Conservation (phyloP, 2,888 invertebrate species). For the Fabriciana adippe region DNA sequence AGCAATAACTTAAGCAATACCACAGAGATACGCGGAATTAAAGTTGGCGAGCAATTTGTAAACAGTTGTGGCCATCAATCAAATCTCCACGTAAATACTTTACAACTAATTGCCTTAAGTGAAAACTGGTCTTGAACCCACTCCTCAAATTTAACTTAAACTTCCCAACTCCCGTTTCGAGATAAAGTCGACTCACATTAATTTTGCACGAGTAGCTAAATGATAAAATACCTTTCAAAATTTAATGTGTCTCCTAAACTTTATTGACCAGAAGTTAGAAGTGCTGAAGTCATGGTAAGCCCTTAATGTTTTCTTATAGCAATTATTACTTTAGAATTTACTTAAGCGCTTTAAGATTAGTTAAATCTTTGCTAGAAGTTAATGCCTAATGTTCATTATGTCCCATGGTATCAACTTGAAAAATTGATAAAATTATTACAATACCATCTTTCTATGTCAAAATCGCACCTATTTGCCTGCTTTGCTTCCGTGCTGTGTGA, state of each 20-base stretch:
- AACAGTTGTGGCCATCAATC: slow-evolving; percentile 43
- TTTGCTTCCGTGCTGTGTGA: no score
- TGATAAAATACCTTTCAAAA: slow-evolving; percentile 35
- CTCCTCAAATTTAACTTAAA: slow-evolving; percentile 48
- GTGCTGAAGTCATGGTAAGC: slow-evolving; percentile 8
- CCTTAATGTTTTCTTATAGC: not conserved
- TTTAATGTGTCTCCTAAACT: slow-evolving; percentile 31
- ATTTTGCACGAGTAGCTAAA: slow-evolving; percentile 36
- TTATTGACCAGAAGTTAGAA: slow-evolving; percentile 29
- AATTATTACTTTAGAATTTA: not conserved
- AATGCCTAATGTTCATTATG: no score
- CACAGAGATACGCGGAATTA: slow-evolving; percentile 25
- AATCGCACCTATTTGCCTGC: no score
- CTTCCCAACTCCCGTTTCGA: slow-evolving; percentile 41
- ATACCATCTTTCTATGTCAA: no score
- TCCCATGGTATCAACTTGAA: no score
- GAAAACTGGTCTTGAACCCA: slow-evolving; percentile 43
- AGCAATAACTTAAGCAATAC: slow-evolving; percentile 23
- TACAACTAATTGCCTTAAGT: slow-evolving; percentile 46
- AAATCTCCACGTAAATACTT: slow-evolving; percentile 45
- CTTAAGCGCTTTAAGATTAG: not conserved
- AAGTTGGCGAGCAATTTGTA: slow-evolving; percentile 33
- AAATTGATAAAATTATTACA: no score
- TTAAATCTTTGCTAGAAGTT: no score
- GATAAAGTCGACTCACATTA: slow-evolving; percentile 43